phyloP scores from a whole-genome alignment of 2,113 vertebrate species.

The Aptenodytes patagonicus region DNA sequence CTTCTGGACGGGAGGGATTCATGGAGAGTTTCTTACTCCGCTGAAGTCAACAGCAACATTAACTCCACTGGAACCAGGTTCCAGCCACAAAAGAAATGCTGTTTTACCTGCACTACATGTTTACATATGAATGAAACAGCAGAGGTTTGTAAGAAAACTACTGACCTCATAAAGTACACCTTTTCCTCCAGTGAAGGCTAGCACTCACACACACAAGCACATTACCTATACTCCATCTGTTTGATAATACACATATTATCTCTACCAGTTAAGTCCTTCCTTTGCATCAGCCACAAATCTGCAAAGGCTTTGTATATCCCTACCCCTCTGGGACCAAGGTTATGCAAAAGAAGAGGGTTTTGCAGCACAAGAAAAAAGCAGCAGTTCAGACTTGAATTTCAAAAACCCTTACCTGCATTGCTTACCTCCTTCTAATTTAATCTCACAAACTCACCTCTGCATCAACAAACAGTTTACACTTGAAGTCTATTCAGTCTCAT shows the following conservation, averaged over 20 bases:
- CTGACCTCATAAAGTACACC: background rate
- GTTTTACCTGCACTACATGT: accelerated
- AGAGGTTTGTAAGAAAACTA: background rate
- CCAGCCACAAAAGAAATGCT: background rate
- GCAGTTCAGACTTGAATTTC: background rate
- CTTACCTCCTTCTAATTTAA: background rate
- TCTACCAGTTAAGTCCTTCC: background rate
- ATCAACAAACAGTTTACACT: background rate
- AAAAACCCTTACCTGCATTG: background rate
- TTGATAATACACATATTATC: background rate
- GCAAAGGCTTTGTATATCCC: background rate
- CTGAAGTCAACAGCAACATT: background rate
- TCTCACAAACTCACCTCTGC: background rate
- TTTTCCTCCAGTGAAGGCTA: accelerated
- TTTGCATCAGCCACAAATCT: background rate
- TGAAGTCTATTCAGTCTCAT: background rate
- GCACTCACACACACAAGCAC: accelerated
- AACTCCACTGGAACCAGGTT: background rate
- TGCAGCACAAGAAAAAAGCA: background rate
- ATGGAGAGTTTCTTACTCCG: background rate
- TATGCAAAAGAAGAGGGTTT: background rate
- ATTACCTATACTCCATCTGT: background rate
- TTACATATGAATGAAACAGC: background rate
- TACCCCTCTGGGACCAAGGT: background rate
- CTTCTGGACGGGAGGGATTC: background rate